phyloP scores from a whole-genome alignment of 2,797 vertebrate species.

The Smutsia gigantea region DNA sequence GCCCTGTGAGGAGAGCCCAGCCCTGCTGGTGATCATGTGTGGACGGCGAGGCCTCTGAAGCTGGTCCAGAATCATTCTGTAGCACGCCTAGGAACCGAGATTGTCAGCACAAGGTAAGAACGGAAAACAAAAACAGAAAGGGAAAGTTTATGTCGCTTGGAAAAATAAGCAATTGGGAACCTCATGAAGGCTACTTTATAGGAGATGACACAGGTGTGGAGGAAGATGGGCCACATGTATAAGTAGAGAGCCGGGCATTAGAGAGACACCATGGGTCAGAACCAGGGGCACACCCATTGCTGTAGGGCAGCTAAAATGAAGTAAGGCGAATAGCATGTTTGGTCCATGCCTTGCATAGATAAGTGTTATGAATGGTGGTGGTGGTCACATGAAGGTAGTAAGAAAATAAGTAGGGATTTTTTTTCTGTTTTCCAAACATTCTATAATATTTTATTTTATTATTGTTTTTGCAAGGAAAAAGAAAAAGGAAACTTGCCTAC shows the following conservation, averaged over 20 bases:
- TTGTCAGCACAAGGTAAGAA: background rate
- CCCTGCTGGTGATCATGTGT: background rate
- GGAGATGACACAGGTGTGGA: background rate
- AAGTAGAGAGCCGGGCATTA: background rate
- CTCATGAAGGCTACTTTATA: background rate
- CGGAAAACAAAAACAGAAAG: background rate
- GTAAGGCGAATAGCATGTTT: accelerated
- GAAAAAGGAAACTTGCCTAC: constrained; percentile 65
- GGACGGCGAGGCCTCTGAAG: background rate
- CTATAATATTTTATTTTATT: constrained; percentile 64
- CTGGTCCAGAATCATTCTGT: background rate
- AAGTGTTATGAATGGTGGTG: no score
- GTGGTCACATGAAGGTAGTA: background rate
- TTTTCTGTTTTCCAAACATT: constrained; percentile 31
- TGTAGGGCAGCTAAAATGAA: background rate
- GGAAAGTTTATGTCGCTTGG: background rate
- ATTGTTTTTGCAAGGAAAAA: constrained; percentile 65
- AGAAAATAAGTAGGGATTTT: background rate
- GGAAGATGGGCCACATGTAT: background rate
- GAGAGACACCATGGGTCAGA: accelerated
- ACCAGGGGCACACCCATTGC: background rate
- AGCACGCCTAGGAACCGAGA: background rate
- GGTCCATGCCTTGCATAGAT: background rate
- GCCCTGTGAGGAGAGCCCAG: background rate
- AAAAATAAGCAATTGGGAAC: background rate